phyloP scores from a whole-genome alignment of 2,888 invertebrate species.

The Pristionchus maxplancki region DNA sequence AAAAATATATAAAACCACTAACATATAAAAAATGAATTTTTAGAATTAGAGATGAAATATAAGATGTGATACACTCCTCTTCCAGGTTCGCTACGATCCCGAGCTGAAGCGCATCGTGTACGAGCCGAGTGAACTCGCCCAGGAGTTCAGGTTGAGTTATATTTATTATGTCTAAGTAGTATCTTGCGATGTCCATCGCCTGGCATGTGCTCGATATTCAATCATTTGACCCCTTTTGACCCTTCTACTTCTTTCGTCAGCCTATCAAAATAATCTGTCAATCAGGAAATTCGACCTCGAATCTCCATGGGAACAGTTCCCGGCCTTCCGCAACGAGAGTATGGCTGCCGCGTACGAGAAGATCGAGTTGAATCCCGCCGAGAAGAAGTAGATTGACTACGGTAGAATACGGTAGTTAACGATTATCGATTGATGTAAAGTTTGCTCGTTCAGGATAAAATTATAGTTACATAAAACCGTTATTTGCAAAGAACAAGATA shows the following conservation, averaged over 20 bases:
- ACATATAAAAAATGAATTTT: no score
- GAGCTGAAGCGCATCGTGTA: constrained; percentile 95
- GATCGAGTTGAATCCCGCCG: constrained; percentile 56
- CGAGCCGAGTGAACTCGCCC: constrained; percentile 95
- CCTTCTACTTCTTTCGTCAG: neutral
- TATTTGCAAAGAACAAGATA: neutral
- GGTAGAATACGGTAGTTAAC: constrained; percentile 37
- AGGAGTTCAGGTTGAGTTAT: constrained; percentile 85
- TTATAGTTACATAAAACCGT: constrained; percentile 25
- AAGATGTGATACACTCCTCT: constrained; percentile 8
- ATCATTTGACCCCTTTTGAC: neutral
- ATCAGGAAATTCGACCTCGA: constrained; percentile 92
- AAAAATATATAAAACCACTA: no score
- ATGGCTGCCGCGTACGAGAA: constrained; percentile 68
- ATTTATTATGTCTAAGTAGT: no score
- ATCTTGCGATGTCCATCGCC: no score
- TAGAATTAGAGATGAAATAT: no score
- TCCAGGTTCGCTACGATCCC: constrained; percentile 93
- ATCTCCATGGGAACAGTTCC: constrained; percentile 98
- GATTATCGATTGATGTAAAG: constrained; percentile 44
- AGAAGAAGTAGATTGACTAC: constrained; percentile 49
- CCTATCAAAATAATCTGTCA: neutral
- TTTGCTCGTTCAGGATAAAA: constrained; percentile 41
- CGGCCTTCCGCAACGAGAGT: constrained; percentile 80
- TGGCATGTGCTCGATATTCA: no score